phyloP scores from a whole-genome alignment of 2,888 invertebrate species.

The Synergus itoensis region DNA sequence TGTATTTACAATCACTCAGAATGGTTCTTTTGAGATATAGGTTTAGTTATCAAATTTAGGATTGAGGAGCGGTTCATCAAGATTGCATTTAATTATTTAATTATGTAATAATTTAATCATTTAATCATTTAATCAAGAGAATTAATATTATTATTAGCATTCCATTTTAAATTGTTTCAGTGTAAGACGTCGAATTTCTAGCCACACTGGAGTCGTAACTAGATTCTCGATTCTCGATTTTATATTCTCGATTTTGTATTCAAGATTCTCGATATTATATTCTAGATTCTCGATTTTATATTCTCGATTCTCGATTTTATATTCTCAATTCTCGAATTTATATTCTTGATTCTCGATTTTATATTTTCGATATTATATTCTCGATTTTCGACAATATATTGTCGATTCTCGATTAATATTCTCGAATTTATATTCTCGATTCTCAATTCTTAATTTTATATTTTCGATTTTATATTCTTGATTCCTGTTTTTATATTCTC shows the following conservation, averaged over 20 bases:
- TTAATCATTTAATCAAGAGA: too few species aligned
- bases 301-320: too few species aligned
- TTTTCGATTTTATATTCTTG: too few species aligned
- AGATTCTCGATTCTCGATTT: background rate
- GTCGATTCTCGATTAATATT: too few species aligned
- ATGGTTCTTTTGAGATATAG: background rate
- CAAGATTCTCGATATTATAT: too few species aligned
- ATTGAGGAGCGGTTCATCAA: constrained; percentile 14
- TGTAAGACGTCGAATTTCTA: background rate
- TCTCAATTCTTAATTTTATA: too few species aligned
- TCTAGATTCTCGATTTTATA: too few species aligned
- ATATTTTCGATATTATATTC: too few species aligned
- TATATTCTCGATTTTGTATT: background rate
- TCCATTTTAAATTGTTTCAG: background rate
- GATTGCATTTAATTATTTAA: background rate
- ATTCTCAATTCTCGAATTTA: background rate
- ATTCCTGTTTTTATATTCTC: too few species aligned
- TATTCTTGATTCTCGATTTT: too few species aligned
- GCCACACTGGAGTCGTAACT: background rate
- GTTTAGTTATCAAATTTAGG: constrained; percentile 6
- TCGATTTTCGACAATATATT: too few species aligned
- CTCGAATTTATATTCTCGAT: too few species aligned
- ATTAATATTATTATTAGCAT: background rate
- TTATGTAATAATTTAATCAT: background rate
- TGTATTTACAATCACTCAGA: background rate